A percentile compares a stretch with the other conserved stretches of the same genome.
Evolutionary conservation across 35 echinoderm and acorn worm species (phyloP).

Genomic region (Ptychodera flava): DNA sequence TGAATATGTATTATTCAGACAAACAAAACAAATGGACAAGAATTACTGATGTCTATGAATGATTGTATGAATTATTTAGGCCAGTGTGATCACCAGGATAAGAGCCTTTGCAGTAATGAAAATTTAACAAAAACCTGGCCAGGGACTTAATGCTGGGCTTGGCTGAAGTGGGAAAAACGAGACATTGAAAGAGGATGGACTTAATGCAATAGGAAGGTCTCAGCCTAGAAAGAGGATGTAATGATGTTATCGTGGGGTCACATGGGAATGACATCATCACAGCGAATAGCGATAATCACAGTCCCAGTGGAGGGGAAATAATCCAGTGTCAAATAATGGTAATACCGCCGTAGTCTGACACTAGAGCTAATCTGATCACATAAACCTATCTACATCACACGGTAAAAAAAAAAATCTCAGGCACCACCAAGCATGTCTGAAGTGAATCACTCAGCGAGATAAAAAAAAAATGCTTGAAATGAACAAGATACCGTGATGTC

Average conservation of each 20-base stretch:
- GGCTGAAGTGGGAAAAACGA: too few species aligned
- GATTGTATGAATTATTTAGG: too few species aligned
- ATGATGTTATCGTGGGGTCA: background rate
- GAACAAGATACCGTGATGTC: background rate
- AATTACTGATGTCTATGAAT: too few species aligned
- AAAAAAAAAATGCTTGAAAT: background rate
- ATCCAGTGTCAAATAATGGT: background rate
- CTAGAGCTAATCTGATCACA: background rate
- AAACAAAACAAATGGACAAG: too few species aligned
- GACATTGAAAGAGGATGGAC: too few species aligned
- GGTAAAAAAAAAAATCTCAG: background rate
- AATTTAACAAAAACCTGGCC: too few species aligned
- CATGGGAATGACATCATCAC: background rate
- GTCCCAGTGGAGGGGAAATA: background rate
- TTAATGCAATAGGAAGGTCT: too few species aligned
- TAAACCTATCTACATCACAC: background rate
- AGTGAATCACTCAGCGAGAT: background rate
- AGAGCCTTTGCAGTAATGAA: too few species aligned
- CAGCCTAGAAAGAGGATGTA: background rate
- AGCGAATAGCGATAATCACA: background rate
- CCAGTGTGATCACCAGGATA: too few species aligned
- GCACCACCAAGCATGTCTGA: background rate
- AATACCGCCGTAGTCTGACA: background rate
- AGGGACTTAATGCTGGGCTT: too few species aligned
- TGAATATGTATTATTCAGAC: too few species aligned